phyloP scores from a whole-genome alignment of 2,888 invertebrate genomes.

The Danaus chrysippus region DNA sequence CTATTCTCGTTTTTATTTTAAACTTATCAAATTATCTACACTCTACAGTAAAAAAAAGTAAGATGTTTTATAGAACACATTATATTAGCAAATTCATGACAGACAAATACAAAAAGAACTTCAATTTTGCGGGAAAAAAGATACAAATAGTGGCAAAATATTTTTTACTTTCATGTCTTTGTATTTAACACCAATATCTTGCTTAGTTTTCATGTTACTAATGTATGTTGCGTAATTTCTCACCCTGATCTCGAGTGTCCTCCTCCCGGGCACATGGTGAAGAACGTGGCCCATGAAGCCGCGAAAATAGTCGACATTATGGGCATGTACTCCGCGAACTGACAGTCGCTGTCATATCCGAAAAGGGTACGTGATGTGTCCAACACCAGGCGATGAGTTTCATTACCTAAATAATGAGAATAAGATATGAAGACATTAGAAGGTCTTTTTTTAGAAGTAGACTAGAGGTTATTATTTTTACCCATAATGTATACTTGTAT shows the following conservation, averaged over 20 bases:
- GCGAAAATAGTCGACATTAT: constrained; percentile 63
- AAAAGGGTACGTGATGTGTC: constrained; percentile 57
- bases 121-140: too few species aligned
- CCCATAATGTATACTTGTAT: too few species aligned
- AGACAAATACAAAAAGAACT: too few species aligned
- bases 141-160: too few species aligned
- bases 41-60: too few species aligned
- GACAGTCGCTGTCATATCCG: constrained; percentile 49
- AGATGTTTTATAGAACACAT: too few species aligned
- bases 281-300: constrained; percentile 61
- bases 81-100: too few species aligned
- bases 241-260: constrained; percentile 62
- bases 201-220: background rate
- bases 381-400: constrained; percentile 51
- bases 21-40: too few species aligned
- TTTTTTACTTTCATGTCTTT: background rate
- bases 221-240: background rate
- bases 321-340: constrained; percentile 69
- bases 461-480: too few species aligned
- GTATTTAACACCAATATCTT: background rate
- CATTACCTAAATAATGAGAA: constrained; percentile 43
- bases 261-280: constrained; percentile 68
- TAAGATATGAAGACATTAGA: background rate
- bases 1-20: too few species aligned
- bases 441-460: background rate